Conservation (phyloP, 2,888 invertebrate genomes). For the Antitype chi region DNA sequence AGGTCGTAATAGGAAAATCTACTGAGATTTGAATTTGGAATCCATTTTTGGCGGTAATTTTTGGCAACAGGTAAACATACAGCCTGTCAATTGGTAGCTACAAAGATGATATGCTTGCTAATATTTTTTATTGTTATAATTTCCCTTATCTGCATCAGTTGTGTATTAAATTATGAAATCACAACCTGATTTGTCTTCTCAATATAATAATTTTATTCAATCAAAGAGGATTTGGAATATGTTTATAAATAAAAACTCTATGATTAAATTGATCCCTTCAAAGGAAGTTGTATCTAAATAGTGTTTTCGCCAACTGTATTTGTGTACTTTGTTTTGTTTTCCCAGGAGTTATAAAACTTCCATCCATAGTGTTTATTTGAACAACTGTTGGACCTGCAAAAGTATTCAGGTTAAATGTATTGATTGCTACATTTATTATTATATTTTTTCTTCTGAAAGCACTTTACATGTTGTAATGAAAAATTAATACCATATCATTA, state of each 20-base stretch:
- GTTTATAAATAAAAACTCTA: conserved; percentile 79
- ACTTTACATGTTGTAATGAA: neutral
- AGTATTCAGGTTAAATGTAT: conserved; percentile 40
- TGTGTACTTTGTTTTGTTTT: conserved; percentile 65
- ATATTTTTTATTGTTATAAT: conserved; percentile 65
- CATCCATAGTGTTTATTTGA: conserved; percentile 67
- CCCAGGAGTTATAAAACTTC: conserved; percentile 49
- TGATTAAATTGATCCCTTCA: conserved; percentile 86
- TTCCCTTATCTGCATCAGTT: conserved; percentile 60
- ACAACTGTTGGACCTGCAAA: conserved; percentile 62
- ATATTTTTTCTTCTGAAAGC: conserved; percentile 13
- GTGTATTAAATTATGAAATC: conserved; percentile 72
- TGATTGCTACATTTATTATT: conserved; percentile 25
- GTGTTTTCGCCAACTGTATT: conserved; percentile 63
- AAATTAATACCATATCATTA: conserved; percentile 13
- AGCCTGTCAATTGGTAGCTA: conserved; percentile 68
- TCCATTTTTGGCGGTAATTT: conserved; percentile 71
- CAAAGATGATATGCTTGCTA: conserved; percentile 77
- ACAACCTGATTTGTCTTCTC: conserved; percentile 72
- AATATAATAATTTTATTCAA: conserved; percentile 58
- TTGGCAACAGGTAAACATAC: conserved; percentile 66
- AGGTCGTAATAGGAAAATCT: conserved; percentile 58
- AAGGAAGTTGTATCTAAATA: conserved; percentile 76
- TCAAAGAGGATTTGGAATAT: conserved; percentile 59
- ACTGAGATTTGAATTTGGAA: conserved; percentile 70